A percentile compares a stretch with the other conserved stretches of the same genome.
phyloP scores from a whole-genome alignment of 2,888 invertebrate genomes.

The Macrophya annulata region DNA sequence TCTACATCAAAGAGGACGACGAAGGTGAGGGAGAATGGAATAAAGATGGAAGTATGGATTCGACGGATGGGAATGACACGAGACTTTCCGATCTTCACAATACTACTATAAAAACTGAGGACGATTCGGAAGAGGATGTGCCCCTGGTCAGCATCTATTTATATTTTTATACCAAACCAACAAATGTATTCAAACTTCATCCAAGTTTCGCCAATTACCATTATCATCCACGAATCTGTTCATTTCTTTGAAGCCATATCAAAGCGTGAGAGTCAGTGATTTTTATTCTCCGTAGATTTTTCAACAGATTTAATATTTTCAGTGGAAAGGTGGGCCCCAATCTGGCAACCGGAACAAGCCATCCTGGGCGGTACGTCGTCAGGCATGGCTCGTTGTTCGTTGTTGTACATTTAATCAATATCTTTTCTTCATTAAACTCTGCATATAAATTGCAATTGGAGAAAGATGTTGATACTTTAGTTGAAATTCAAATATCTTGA shows the following conservation, averaged over 20 bases:
- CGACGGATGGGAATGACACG: slow-evolving; percentile 73
- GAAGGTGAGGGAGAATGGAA: slow-evolving; percentile 74
- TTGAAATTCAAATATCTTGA: not conserved
- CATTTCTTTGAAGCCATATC: not conserved
- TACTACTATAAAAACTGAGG: slow-evolving; percentile 77
- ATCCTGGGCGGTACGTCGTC: slow-evolving; percentile 53
- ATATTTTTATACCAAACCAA: slow-evolving; percentile 73
- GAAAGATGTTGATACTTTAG: not conserved
- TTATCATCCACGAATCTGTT: not conserved
- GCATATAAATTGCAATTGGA: not conserved
- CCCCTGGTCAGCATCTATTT: slow-evolving; percentile 85
- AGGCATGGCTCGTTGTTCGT: slow-evolving; percentile 51
- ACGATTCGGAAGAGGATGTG: slow-evolving; percentile 88
- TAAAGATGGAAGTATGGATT: slow-evolving; percentile 71
- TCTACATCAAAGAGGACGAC: slow-evolving; percentile 80
- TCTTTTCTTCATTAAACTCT: not conserved
- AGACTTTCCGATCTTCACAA: slow-evolving; percentile 77
- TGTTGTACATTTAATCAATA: slow-evolving; percentile 44
- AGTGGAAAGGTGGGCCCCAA: slow-evolving; percentile 48
- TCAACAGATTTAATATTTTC: slow-evolving; percentile 44
- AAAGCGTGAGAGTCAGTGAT: too few species aligned
- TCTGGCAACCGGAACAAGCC: slow-evolving; percentile 51
- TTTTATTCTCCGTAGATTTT: not conserved
- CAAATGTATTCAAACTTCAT: not conserved
- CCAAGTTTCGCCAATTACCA: not conserved